These are phyloP conservation scores for Listrodromus nycthemerus DNA, from an alignment of 2,888 invertebrate species.

Conservation along the genomic window DNA sequence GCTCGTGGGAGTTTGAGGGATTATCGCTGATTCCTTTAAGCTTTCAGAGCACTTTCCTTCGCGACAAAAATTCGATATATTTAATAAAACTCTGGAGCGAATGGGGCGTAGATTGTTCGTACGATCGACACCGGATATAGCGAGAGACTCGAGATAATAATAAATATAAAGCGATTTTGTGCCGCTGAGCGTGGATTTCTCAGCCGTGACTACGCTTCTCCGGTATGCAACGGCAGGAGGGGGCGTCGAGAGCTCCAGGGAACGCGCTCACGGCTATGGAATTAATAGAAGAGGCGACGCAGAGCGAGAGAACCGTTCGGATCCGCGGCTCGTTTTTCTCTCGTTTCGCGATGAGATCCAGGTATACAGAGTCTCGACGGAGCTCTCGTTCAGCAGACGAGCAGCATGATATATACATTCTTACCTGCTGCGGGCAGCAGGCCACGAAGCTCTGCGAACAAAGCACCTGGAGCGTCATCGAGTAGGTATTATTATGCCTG, in stretches of 20 bases:
- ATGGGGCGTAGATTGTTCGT: background rate
- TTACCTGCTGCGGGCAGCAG: constrained; percentile 12
- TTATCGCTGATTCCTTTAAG: too few species aligned
- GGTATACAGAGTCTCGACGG: constrained; percentile 41
- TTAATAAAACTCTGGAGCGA: background rate
- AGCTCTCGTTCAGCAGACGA: constrained; percentile 25
- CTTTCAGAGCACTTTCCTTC: too few species aligned
- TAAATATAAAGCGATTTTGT: constrained; percentile 14
- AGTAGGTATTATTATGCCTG: constrained; percentile 36
- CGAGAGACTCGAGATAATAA: background rate
- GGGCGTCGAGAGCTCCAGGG: constrained; percentile 15
- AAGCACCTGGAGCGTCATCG: constrained; percentile 63
- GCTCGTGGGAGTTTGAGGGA: too few species aligned
- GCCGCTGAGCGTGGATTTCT: constrained; percentile 1
- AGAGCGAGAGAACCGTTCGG: constrained; percentile 46
- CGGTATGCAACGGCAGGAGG: constrained; percentile 55
- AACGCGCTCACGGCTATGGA: constrained; percentile 60
- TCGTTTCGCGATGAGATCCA: constrained; percentile 17
- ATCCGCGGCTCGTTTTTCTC: constrained; percentile 41
- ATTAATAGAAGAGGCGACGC: constrained; percentile 63
- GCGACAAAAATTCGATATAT: background rate
- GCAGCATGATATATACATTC: background rate
- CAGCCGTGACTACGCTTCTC: constrained; percentile 39
- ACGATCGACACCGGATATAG: background rate
- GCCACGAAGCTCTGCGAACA: constrained; percentile 55